phyloP scores from a whole-genome alignment of 2,113 vertebrate species.

The Nycticryphes semicollaris region DNA sequence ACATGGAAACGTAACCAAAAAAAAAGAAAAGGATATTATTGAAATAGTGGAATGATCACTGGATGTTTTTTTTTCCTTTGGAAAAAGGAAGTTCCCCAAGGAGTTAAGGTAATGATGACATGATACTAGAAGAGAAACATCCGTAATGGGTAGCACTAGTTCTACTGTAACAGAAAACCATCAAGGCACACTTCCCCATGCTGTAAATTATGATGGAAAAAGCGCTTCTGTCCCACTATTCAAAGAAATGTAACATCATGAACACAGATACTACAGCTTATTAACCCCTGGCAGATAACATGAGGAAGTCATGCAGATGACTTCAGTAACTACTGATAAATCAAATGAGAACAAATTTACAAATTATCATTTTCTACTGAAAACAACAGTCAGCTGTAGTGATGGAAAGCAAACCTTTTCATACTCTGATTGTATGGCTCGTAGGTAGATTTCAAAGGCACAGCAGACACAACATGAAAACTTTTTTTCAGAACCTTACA shows the following conservation, averaged over 20 bases:
- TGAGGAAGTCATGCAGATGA: neutral
- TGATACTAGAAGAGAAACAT: neutral
- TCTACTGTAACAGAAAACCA: neutral
- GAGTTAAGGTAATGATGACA: neutral
- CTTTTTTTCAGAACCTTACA: neutral
- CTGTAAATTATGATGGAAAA: fast-evolving
- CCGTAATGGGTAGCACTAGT: neutral
- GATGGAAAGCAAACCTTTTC: neutral
- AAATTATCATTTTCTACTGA: neutral
- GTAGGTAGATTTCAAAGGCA: neutral
- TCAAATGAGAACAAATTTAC: neutral
- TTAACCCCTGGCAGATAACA: neutral
- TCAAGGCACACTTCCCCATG: neutral
- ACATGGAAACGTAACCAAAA: neutral
- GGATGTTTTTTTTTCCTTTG: neutral
- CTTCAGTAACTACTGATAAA: neutral
- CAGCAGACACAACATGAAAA: neutral
- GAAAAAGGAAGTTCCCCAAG: neutral
- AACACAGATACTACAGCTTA: neutral
- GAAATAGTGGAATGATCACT: neutral
- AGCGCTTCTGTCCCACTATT: neutral
- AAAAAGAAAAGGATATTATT: neutral
- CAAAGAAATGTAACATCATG: neutral
- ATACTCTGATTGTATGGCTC: neutral
- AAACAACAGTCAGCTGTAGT: neutral